Conservation (phyloP, 1,140 invertebrate species). For the Macrostomum lignano region DNA sequence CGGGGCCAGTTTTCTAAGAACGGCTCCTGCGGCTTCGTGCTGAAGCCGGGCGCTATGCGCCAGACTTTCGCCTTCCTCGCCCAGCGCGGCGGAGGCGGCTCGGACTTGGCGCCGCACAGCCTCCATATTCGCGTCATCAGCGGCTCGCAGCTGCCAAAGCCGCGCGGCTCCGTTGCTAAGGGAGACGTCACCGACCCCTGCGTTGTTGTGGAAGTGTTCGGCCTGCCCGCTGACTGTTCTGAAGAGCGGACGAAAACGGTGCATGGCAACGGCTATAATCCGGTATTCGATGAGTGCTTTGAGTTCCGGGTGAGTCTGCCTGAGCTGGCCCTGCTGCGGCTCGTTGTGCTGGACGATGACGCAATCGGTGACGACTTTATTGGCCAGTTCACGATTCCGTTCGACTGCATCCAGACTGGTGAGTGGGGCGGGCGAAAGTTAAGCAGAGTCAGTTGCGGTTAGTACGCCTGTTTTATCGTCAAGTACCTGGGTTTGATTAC, state of each 20-base stretch:
- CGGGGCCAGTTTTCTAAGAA: conserved; percentile 35
- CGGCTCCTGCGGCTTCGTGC: conserved; percentile 37
- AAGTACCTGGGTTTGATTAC: too few relatives aligned
- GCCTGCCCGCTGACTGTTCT: conserved; percentile 36
- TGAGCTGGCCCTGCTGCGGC: conserved; percentile 36
- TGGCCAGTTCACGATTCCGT: conserved; percentile 36
- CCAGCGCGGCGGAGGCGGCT: background rate
- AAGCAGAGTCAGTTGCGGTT: too few relatives aligned
- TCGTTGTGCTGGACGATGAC: conserved; percentile 37
- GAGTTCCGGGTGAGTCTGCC: conserved; percentile 37
- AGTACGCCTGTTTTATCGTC: too few relatives aligned
- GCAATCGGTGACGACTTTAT: conserved; percentile 41
- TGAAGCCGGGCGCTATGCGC: conserved; percentile 32
- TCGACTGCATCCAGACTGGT: conserved; percentile 37
- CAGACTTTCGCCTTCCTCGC: background rate
- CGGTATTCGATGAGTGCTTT: conserved; percentile 40
- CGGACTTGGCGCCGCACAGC: background rate
- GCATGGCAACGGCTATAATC: conserved; percentile 35
- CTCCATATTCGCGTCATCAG: conserved; percentile 32
- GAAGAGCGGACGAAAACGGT: conserved; percentile 37
- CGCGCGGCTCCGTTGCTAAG: conserved; percentile 34
- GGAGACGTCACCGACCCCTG: conserved; percentile 35
- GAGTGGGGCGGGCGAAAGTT: conserved; percentile 7
- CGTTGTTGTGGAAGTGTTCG: conserved; percentile 36
- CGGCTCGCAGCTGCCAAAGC: conserved; percentile 36